Evolutionary conservation across 2,888 invertebrate genomes (phyloP).

Genomic region (Macrophya alboannulata): DNA sequence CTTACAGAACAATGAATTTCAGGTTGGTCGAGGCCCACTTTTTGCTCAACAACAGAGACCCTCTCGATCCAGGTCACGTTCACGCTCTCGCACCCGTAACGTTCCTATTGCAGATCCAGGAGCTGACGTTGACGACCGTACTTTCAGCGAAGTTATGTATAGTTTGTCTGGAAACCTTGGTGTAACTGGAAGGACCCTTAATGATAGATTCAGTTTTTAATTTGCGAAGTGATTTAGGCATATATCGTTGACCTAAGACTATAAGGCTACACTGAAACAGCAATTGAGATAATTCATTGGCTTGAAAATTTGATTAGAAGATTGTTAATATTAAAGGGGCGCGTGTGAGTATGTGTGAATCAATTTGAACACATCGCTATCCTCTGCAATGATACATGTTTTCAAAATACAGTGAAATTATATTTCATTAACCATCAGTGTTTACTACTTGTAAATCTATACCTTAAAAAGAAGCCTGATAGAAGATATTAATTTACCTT

Average conservation of each 20-base stretch:
- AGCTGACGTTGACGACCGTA: slow-evolving; percentile 72
- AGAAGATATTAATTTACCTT: not conserved
- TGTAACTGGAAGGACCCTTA: slow-evolving; percentile 76
- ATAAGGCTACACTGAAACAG: slow-evolving; percentile 11
- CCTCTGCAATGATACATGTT: not conserved
- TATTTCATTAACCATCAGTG: slow-evolving; percentile 13
- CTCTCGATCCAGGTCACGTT: slow-evolving; percentile 74
- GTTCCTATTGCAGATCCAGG: slow-evolving; percentile 66
- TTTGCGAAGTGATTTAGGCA: slow-evolving; percentile 33
- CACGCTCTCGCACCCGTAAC: slow-evolving; percentile 73
- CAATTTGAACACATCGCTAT: not conserved
- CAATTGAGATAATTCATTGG: slow-evolving; percentile 6
- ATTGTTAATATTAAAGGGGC: not conserved
- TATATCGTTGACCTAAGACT: slow-evolving; percentile 43
- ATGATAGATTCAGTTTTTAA: slow-evolving; percentile 77
- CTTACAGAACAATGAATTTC: slow-evolving; percentile 31
- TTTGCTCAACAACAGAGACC: slow-evolving; percentile 69
- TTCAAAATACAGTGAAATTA: not conserved
- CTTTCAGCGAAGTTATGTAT: slow-evolving; percentile 77
- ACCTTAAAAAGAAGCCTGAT: not conserved
- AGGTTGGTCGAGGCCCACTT: slow-evolving; percentile 66
- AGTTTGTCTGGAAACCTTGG: slow-evolving; percentile 75
- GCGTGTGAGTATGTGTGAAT: slow-evolving; percentile 15
- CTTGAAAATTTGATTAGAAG: slow-evolving; percentile 31
- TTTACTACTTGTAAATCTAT: slow-evolving; percentile 3